phyloP scores from a whole-genome alignment of 2,113 vertebrate species.

The Tragelaphus imberbis region DNA sequence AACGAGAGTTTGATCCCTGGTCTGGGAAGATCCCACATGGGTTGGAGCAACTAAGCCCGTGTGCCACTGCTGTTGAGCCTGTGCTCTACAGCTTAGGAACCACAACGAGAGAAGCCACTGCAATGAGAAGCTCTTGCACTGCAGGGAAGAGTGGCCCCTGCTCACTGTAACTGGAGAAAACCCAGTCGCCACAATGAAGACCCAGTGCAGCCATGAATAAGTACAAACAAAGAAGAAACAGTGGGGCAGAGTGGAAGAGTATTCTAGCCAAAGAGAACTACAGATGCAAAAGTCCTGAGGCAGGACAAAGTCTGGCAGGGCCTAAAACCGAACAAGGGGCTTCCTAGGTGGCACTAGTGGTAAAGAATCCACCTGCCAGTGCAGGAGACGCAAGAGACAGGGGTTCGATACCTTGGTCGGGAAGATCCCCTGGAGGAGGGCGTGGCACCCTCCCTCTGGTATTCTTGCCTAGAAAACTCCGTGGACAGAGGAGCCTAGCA shows the following conservation, averaged over 20 bases:
- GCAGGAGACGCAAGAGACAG: not conserved
- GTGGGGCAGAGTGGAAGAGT: not conserved
- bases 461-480: not conserved
- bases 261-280: not conserved
- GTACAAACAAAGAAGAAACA: not conserved
- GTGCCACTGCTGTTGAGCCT: not conserved
- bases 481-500: not conserved
- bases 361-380: not conserved
- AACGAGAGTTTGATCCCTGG: not conserved
- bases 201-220: not conserved
- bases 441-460: not conserved
- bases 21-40: not conserved
- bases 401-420: not conserved
- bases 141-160: not conserved
- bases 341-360: not conserved
- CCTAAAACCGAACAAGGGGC: not conserved
- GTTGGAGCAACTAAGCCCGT: not conserved
- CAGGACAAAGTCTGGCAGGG: not conserved
- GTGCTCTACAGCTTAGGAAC: not conserved
- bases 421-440: not conserved
- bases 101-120: not conserved
- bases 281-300: not conserved
- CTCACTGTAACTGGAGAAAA: not conserved
- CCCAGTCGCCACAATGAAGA: rapidly evolving
- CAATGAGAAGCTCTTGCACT: not conserved